A percentile compares a stretch with the other conserved stretches of the same genome.
Conservation (phyloP, 2,797 vertebrate genomes). For the Pangasius mekongensis region DNA sequence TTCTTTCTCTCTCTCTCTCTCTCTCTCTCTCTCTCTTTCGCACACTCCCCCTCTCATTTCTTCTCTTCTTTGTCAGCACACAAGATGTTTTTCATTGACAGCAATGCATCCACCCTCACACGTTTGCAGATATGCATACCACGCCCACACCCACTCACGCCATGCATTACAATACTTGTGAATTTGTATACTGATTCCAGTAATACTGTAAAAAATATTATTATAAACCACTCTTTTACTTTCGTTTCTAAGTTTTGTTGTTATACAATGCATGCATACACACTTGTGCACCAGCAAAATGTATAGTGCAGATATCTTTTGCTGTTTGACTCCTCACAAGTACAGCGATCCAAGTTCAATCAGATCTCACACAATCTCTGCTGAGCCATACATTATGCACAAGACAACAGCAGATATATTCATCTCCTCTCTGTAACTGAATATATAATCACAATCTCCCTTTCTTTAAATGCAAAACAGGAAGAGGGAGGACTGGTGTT, state of each 20-base stretch:
- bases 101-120: neutral
- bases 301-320: neutral
- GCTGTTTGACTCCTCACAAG: neutral
- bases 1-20: neutral
- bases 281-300: neutral
- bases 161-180: neutral
- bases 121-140: constrained; percentile 8
- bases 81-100: neutral
- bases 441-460: neutral
- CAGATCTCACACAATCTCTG: neutral
- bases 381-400: neutral
- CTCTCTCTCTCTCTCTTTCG: neutral
- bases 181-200: neutral
- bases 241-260: neutral
- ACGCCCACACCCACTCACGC: neutral
- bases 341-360: neutral
- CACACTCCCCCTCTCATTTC: neutral
- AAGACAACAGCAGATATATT: neutral
- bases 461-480: constrained; percentile 64
- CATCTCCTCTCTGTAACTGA: neutral
- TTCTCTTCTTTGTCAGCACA: neutral
- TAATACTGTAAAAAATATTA: neutral
- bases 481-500: constrained; percentile 85
- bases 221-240: neutral
- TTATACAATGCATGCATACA: neutral